phyloP scores from a whole-genome alignment of 2,888 invertebrate species.

The Dasysyrphus albostriatus region DNA sequence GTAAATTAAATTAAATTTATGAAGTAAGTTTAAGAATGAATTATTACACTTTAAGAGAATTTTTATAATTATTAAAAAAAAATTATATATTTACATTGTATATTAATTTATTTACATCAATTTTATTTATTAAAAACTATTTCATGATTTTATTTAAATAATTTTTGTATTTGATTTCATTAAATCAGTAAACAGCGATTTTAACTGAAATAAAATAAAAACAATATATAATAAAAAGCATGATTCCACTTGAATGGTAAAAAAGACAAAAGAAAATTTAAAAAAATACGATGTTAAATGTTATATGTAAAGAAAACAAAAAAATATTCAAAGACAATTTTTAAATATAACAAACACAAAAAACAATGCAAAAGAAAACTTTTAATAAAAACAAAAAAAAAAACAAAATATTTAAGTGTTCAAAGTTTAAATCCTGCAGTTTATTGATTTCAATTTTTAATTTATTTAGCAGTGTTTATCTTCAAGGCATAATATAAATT shows the following conservation, averaged over 20 bases:
- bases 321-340: conserved; percentile 56
- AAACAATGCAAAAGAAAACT: conserved; percentile 61
- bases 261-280: conserved; percentile 76
- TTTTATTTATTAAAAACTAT: conserved; percentile 60
- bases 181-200: conserved; percentile 68
- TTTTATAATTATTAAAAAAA: conserved; percentile 74
- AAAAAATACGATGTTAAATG: conserved; percentile 72
- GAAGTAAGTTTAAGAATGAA: conserved; percentile 75
- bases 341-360: conserved; percentile 67
- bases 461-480: conserved; percentile 28
- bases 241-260: conserved; percentile 78
- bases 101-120: conserved; percentile 71
- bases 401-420: conserved; percentile 45
- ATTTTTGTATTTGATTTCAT: conserved; percentile 34
- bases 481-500: conserved; percentile 51
- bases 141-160: conserved; percentile 47
- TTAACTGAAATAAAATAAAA: conserved; percentile 76
- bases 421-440: conserved; percentile 40
- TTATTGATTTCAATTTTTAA: conserved; percentile 20
- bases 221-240: conserved; percentile 59
- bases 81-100: conserved; percentile 75
- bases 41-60: conserved; percentile 75
- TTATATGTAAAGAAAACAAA: conserved; percentile 76
- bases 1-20: conserved; percentile 78
- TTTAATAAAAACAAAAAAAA: conserved; percentile 28